Evolutionary conservation across 2,113 vertebrate genomes (phyloP).

Genomic region (Lepus americanus): DNA sequence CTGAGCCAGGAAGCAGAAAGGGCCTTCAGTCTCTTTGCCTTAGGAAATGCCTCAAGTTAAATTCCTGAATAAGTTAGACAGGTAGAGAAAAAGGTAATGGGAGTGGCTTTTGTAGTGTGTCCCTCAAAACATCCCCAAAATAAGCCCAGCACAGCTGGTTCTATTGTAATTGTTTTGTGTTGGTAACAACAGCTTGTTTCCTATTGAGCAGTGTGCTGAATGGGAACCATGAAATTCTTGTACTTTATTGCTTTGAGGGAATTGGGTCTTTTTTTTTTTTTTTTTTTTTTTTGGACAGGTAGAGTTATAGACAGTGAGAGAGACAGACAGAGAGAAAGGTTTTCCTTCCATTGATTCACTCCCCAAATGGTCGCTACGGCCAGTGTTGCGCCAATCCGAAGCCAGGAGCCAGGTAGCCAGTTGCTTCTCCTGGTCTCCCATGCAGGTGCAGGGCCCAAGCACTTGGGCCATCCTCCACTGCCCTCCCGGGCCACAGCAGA

Average conservation of each 20-base stretch:
- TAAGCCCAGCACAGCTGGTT: not conserved
- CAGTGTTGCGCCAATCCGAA: no score
- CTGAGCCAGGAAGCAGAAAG: not conserved
- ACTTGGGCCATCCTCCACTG: no score
- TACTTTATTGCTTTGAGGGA: not conserved
- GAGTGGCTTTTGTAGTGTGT: not conserved
- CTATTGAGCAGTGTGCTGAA: not conserved
- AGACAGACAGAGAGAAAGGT: no score
- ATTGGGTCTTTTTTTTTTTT: not conserved
- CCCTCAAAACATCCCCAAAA: not conserved
- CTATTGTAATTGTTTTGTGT: constrained; percentile 47
- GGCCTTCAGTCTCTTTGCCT: not conserved
- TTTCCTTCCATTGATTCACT: no score
- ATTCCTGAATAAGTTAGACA: constrained; percentile 7
- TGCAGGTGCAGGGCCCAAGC: no score
- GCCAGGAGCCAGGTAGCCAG: no score
- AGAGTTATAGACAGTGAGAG: no score
- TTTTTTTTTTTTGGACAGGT: no score
- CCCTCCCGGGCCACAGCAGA: no score
- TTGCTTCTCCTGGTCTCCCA: no score
- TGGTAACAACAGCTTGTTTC: constrained; percentile 38
- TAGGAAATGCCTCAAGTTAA: constrained; percentile 27
- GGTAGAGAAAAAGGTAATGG: not conserved
- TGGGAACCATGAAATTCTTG: not conserved
- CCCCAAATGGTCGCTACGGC: no score